Base-by-base conservation (phyloP, 2,113 vertebrate genomes). In the Archocentrus centrarchus region DNA sequence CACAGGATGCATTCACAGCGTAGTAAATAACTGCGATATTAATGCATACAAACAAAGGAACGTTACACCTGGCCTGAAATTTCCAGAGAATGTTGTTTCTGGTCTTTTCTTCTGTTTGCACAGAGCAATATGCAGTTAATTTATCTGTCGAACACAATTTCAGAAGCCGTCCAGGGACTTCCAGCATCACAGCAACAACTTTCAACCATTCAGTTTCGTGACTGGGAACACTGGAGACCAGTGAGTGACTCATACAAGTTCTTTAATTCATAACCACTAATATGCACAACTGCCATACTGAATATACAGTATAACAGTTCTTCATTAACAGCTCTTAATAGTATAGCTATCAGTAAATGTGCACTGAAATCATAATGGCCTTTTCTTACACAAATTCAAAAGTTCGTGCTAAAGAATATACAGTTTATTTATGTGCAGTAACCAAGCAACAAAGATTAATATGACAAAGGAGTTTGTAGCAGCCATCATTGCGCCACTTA, bases 41-140 rank as follows among this genome's bases (percentile, higher is more conserved):
- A 55, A 77, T 80, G 77, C 44, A 78, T 62, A 32, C 66, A 73
- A 57, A 87, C 50, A 2, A 61, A 59, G 77, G 17, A n/a, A n/a
- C 50, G 66, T 80, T 32, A 64, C 35, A 64, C 53, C 22, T 3
- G 15, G 75, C 41, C 37, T 53, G 60, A 32, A 20, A 53, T 75
- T 50, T 88, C 78, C 44, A 22, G 7, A n/a, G 57, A 77, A 50
- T 60, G 68, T 35, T 58, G 35, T 84, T 68, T 75, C 64, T 60
- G 53, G 0, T 84, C 24, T 68, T 79, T 68, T 62, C 75, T 59
- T 47, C 57, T 73, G 58, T 78, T 59, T 77, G 66, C 78, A 77
- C 75, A 47, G n/a, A 86, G 81, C 83, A 84, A 87, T 89, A 64
- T 84, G 75, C 37, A 32, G 86, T 75, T 87, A 86, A 88, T 90